Percentiles rank a stretch among this genome's conserved stretches.
Conservation (phyloP, 2,113 vertebrate species). For the Peromyscus maniculatus region DNA sequence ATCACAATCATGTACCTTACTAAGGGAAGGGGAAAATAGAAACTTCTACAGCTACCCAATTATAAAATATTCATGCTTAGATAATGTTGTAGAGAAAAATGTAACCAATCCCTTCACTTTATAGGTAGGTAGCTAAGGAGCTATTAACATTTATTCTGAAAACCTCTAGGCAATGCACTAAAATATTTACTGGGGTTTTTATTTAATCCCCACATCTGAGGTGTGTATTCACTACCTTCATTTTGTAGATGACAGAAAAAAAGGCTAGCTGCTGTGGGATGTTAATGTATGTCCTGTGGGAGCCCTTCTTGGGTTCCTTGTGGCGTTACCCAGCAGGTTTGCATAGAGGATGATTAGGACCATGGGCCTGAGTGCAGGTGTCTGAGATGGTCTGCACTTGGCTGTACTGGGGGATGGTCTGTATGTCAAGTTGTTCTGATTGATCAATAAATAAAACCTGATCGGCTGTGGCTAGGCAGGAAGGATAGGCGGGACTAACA, state of each 20-base stretch:
- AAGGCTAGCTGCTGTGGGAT: not conserved
- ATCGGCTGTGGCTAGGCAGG: no score
- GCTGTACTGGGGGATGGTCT: no score
- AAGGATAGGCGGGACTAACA: no score
- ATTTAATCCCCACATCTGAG: not conserved
- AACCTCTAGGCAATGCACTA: not conserved
- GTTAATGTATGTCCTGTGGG: no score
- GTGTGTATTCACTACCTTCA: not conserved
- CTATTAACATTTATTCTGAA: slow-evolving; percentile 9
- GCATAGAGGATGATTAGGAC: no score
- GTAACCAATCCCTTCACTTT: not conserved
- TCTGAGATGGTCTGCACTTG: no score
- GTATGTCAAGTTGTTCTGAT: no score
- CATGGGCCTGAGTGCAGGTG: no score
- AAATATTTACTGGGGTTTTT: not conserved
- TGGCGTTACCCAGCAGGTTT: no score
- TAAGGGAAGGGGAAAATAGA: not conserved
- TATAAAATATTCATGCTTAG: slow-evolving; percentile 24
- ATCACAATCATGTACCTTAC: not conserved
- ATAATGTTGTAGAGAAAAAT: not conserved
- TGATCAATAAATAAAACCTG: no score
- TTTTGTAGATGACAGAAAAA: not conserved
- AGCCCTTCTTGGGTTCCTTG: no score
- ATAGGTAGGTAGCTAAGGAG: not conserved
- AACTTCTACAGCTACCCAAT: slow-evolving; percentile 1